Evolutionary conservation across 2,797 vertebrate species (phyloP).

Genomic region (Neosalanx taihuensis): DNA sequence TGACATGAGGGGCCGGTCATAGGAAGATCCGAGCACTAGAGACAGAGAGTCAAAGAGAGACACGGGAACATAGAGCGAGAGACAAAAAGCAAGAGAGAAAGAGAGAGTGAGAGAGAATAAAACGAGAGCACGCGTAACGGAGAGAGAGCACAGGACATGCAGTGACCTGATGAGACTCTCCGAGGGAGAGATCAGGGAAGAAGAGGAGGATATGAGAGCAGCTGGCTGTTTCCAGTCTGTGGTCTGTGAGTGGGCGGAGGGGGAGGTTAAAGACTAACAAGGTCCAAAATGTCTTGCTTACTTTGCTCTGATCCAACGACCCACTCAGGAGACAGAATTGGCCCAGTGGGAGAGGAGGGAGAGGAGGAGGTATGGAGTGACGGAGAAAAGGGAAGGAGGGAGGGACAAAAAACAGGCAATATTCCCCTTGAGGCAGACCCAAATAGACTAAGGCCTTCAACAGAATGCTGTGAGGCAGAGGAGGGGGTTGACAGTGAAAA

Average conservation of each 20-base stretch:
- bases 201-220: constrained; percentile 13
- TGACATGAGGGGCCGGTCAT: constrained; percentile 38
- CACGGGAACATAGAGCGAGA: constrained; percentile 2
- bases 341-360: constrained; percentile 1
- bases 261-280: constrained; percentile 52
- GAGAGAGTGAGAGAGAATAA: background rate
- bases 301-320: constrained; percentile 46
- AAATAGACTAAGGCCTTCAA: constrained; percentile 8
- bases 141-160: background rate
- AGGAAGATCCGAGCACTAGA: background rate
- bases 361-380: background rate
- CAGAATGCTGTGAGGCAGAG: constrained; percentile 18
- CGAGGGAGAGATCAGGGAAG: constrained; percentile 31
- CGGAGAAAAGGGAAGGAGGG: constrained; percentile 11
- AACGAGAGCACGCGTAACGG: background rate
- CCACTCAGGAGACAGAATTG: constrained; percentile 32
- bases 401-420: constrained; percentile 45
- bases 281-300: constrained; percentile 49
- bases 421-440: constrained; percentile 21
- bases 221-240: too few species aligned
- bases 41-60: background rate
- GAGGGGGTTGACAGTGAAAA: background rate
- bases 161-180: background rate
- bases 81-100: too few species aligned
- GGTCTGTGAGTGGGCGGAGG: background rate